Base-by-base conservation (phyloP, 2,113 vertebrate genomes). In the Trogon surrucura region DNA sequence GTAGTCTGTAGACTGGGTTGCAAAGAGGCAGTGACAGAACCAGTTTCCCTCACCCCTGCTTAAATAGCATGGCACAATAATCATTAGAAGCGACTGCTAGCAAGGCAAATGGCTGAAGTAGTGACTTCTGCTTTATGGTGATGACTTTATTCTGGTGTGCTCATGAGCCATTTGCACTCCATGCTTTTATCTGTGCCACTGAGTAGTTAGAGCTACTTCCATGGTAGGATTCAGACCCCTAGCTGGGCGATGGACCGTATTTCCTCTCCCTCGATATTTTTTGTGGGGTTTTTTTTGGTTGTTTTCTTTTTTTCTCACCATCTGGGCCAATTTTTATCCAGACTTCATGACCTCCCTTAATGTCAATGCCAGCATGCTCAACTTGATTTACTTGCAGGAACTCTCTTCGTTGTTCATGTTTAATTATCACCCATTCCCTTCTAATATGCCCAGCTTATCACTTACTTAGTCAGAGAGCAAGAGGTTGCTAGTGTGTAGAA, bases 341-440 rank as follows among this genome's bases (percentile, higher is more conserved):
- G 64, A 85, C 60, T 95, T 91, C 73, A n/a, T 93, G 88, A 90
- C 89, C 78, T 94, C 44, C 50, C 66, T 67, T 95, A 86, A 91
- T 94, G 95, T 95, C 54, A 85, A 73, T 93, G 65, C 87, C 41
- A 91, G 34, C 62, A 72, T 74, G 69, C 91, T 94, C 30, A 80
- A 57, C 32, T 73, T 93, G 88, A 92, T 97, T 70, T 94, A 87
- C 87, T 93, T 92, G 61, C 41, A 96, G 85, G 91, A 88, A 56
- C 32, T 16, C 27, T 72, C 89, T 95, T 96, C 56, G 44, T 91
- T 97, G 88, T 90, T 94, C 87, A 26, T 91, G 36, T 97, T 97
- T 97, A 95, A 96, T 97, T 97, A 95, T 91, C 73, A 80, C 53
- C 56, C 75, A 36, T 94, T 97, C 29, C 38, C 96, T 97, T 96